phyloP scores from a whole-genome alignment of 2,888 invertebrate species.

The Lepidochitona cinerea region DNA sequence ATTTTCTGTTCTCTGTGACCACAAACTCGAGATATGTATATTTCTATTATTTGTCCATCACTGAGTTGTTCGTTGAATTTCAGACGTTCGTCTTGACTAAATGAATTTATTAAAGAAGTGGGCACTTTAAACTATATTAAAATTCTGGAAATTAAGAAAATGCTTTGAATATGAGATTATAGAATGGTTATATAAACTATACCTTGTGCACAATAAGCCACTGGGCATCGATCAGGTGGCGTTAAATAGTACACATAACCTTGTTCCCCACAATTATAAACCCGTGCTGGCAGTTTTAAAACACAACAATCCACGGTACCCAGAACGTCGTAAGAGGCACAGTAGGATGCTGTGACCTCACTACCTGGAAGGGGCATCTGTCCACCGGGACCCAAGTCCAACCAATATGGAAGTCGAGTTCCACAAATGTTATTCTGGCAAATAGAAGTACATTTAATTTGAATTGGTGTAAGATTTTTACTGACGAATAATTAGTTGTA shows the following conservation, averaged over 20 bases:
- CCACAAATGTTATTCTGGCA: slow-evolving; percentile 4
- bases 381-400: slow-evolving; percentile 30
- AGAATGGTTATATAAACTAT: too few relatives aligned
- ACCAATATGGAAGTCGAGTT: slow-evolving; percentile 29
- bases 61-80: too few relatives aligned
- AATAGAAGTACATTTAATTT: too few relatives aligned
- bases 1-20: too few relatives aligned
- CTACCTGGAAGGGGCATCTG: slow-evolving; percentile 23
- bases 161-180: too few relatives aligned
- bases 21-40: too few relatives aligned
- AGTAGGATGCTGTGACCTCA: slow-evolving; percentile 27
- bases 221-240: slow-evolving; percentile 42
- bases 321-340: slow-evolving; percentile 41
- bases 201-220: slow-evolving; percentile 45
- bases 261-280: slow-evolving; percentile 36
- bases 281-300: slow-evolving; percentile 22
- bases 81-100: too few relatives aligned
- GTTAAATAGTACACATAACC: slow-evolving; percentile 40
- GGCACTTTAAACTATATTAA: too few relatives aligned
- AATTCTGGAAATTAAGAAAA: too few relatives aligned
- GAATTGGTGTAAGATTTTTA: too few relatives aligned
- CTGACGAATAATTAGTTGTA: neutral
- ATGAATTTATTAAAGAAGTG: too few relatives aligned
- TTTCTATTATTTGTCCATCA: too few relatives aligned
- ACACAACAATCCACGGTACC: slow-evolving; percentile 50